These are phyloP conservation scores for Zosterops borbonicus DNA, from an alignment of 2,113 vertebrate species.

Conservation along the genomic window DNA sequence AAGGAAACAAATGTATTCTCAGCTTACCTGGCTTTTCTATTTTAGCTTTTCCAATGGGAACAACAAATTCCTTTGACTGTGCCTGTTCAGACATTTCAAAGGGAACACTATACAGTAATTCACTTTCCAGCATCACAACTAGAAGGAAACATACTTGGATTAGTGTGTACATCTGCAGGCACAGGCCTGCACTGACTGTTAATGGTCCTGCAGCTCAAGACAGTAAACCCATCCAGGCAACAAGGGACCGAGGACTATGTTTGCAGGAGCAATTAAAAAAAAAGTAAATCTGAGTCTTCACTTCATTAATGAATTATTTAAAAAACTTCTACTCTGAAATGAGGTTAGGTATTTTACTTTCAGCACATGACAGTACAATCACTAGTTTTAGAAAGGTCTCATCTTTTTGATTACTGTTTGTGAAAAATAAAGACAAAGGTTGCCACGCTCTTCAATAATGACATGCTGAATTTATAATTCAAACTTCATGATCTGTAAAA, in stretches of 20 bases:
- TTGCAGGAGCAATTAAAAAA: neutral
- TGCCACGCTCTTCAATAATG: neutral
- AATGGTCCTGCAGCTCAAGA: neutral
- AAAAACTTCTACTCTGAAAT: neutral
- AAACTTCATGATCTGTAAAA: neutral
- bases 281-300: neutral
- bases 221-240: neutral
- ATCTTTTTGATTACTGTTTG: neutral
- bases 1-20: neutral
- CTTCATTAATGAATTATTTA: neutral
- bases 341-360: neutral
- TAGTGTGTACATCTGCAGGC: neutral
- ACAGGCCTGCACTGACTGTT: neutral
- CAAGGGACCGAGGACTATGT: neutral
- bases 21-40: constrained; percentile 87
- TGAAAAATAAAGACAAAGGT: neutral
- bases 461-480: neutral
- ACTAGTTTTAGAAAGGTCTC: neutral
- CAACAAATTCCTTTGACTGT: constrained; percentile 90
- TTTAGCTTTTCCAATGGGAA: constrained; percentile 98
- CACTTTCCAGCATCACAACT: constrained; percentile 97
- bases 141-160: constrained; percentile 27
- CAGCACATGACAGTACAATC: rapidly evolving
- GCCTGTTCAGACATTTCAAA: constrained; percentile 90
- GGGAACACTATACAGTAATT: constrained; percentile 93